Evolutionary conservation across 2,797 vertebrate species (phyloP).

Genomic region (Toxotes lorentzi): DNA sequence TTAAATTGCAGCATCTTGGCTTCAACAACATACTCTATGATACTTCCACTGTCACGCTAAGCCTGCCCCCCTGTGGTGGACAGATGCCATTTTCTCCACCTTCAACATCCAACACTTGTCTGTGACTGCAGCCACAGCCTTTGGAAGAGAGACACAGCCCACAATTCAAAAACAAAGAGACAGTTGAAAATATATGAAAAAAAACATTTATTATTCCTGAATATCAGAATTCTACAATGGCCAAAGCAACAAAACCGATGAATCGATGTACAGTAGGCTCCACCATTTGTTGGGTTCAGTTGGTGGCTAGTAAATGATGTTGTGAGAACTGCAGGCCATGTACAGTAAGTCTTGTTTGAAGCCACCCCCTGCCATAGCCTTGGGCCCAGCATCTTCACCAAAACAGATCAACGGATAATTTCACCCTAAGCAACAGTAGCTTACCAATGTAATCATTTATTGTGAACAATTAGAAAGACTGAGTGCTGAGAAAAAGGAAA

Average conservation of each 20-base stretch:
- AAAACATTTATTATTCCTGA: constrained; percentile 56
- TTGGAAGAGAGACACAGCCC: background rate
- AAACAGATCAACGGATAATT: constrained; percentile 3
- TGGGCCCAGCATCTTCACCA: constrained; percentile 3
- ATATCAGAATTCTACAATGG: constrained; percentile 38
- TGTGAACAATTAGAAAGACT: constrained; percentile 5
- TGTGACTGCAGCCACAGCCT: background rate
- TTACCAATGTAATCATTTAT: background rate
- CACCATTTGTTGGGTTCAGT: background rate
- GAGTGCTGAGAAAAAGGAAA: constrained; percentile 22
- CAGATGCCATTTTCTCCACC: background rate
- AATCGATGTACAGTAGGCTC: constrained; percentile 1
- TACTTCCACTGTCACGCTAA: background rate
- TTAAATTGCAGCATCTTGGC: background rate
- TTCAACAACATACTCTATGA: background rate
- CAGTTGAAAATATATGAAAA: constrained; percentile 26
- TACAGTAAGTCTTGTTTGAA: background rate
- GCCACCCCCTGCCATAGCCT: background rate
- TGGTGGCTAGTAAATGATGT: background rate
- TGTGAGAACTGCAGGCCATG: background rate
- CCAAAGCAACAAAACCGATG: too few relatives aligned
- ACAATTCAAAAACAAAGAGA: constrained; percentile 10
- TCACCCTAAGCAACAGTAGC: background rate
- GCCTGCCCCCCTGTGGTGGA: background rate
- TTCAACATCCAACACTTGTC: background rate